Evolutionary conservation across 2,113 vertebrate genomes (phyloP).

Genomic region (Phasianus colchicus): DNA sequence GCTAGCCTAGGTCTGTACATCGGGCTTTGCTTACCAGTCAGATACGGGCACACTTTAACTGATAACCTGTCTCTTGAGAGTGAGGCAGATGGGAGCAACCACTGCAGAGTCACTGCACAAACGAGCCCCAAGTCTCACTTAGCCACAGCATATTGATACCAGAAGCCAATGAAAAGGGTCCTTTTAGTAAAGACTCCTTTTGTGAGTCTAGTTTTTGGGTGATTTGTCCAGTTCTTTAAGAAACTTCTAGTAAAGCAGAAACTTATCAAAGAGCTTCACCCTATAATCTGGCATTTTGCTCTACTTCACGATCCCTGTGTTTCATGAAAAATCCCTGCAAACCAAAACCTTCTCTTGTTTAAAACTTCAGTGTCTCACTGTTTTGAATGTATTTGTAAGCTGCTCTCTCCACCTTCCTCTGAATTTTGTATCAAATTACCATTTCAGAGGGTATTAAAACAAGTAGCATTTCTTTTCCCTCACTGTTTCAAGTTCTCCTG

Average conservation of each 20-base stretch:
- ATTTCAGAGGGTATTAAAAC: conserved; percentile 26
- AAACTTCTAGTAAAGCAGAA: not conserved
- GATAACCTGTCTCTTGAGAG: not conserved
- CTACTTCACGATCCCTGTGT: not conserved
- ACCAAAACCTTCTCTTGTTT: not conserved
- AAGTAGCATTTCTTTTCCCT: not conserved
- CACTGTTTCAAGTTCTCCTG: conserved; percentile 22
- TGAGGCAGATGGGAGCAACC: fast-evolving
- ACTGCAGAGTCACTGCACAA: not conserved
- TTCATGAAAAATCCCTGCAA: not conserved
- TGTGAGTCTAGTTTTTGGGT: not conserved
- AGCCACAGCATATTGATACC: not conserved
- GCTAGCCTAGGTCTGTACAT: not conserved
- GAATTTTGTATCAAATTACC: conserved; percentile 32
- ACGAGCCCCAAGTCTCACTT: not conserved
- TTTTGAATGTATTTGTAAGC: not conserved
- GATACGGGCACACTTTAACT: not conserved
- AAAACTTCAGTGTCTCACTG: not conserved
- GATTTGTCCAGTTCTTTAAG: not conserved
- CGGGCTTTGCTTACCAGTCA: fast-evolving
- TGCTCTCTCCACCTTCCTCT: not conserved
- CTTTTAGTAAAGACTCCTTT: not conserved
- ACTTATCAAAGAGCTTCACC: not conserved
- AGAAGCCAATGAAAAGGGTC: not conserved
- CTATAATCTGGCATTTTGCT: not conserved